Evolutionary conservation across 2,797 vertebrate species (phyloP), one percentile per base, ranked within the genome.

Genomic region (Sciaenops ocellatus): DNA sequence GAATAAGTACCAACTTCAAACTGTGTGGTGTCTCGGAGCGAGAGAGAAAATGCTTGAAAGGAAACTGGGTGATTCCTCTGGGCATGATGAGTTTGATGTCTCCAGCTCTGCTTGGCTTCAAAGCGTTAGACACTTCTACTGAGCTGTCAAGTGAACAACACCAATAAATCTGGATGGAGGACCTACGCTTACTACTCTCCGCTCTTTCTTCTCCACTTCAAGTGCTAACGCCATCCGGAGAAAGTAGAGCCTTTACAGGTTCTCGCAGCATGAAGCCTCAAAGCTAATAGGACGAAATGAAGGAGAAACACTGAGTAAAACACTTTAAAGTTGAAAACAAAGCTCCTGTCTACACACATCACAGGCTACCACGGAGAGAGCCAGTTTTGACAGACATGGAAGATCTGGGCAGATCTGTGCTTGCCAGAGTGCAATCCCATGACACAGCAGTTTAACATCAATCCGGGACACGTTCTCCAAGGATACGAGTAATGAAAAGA

Each of bases 391-490:
- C 85, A 83, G 87, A 80, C 61, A 64, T 10, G 51, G 73, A 87
- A 80, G 83, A 77, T 87, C 78, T 51, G 62, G 81, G 78, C 79
- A 80, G 83, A 89, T 90, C 82, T 62, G 78, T 48, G 84, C 83
- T 87, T 64, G 85, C 79, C 79, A 77, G 68, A 76, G 65, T 20
- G 57, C 71, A 81, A 85, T 85, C 74, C 85, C 86, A 70, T 42
- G 85, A 85, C 87, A 90, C 80, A 78, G 85, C 72, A 69, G 77
- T 90, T 90, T 79, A 87, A 79, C 87, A 57, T 89, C 85, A 79
- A 77, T 79, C 74, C 1, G 11, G 72, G 84, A 82, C 38, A 22
- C 13, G 4, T 68, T 79, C 71, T 80, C 82, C 3, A 1, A 59
- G 73, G 83, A 63, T 28, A 50, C 15, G 17, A n/a, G 48, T 38